These are phyloP conservation scores for Coelinius sp. DNA, from an alignment of 2,888 invertebrate species.

Conservation along the genomic window DNA sequence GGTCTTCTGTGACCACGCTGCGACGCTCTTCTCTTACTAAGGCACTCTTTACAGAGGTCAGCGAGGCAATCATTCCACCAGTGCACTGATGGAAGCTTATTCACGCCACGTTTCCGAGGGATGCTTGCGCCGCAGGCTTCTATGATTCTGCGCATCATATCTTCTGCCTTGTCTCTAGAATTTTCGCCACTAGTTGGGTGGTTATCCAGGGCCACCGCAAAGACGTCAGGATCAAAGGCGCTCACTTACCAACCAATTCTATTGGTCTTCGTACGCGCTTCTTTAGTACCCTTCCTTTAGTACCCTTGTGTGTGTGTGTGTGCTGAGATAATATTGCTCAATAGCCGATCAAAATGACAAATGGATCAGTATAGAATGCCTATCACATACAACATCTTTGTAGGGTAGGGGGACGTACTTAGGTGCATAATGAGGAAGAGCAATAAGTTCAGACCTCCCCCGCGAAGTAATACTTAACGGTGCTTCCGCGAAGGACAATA, in stretches of 20 bases:
- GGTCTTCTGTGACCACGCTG: constrained; percentile 2
- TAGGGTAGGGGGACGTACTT: no score
- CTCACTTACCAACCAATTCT: constrained; percentile 14
- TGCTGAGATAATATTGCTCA: no score
- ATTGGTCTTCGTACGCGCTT: no score
- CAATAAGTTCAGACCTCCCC: no score
- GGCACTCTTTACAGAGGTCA: constrained; percentile 27
- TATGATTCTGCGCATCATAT: constrained; percentile 25
- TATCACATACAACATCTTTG: no score
- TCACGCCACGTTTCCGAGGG: constrained; percentile 18
- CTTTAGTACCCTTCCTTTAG: no score
- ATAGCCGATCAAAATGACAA: no score
- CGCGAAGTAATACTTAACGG: no score
- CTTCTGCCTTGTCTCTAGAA: constrained; percentile 5
- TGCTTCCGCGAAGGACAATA: no score
- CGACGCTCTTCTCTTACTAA: constrained; percentile 26
- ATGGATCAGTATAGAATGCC: no score
- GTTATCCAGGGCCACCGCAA: background rate
- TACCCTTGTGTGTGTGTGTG: no score
- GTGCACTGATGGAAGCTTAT: constrained; percentile 33
- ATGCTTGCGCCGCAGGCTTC: constrained; percentile 40
- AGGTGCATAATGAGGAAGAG: no score
- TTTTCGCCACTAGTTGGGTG: constrained; percentile 14
- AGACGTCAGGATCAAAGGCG: background rate
- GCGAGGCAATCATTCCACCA: constrained; percentile 41